A percentile compares a stretch with the other conserved stretches of the same genome.
These are phyloP conservation scores for Fulica atra DNA, from an alignment of 2,113 vertebrate genomes.

Conservation along the genomic window DNA sequence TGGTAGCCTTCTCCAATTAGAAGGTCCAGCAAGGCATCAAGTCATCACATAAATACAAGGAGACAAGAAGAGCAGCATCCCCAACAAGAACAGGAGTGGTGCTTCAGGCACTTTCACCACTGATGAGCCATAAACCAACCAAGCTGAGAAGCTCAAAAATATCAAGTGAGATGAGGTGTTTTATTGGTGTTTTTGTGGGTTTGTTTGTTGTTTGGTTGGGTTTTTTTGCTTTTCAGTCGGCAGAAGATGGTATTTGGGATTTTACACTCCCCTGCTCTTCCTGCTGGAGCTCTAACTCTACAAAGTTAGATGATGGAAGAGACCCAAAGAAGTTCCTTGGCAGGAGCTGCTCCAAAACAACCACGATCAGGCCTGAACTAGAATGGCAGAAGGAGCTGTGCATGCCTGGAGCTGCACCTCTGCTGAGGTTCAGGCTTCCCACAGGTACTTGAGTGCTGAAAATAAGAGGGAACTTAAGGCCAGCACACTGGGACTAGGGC, in stretches of 20 bases:
- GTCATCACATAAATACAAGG: background rate
- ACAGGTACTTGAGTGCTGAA: background rate
- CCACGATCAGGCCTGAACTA: background rate
- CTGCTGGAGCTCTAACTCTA: background rate
- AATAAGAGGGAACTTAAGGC: background rate
- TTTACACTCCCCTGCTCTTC: background rate
- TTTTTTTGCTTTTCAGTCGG: background rate
- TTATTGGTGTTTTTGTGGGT: too few species aligned
- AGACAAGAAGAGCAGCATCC: background rate
- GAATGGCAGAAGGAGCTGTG: background rate
- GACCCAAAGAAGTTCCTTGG: background rate
- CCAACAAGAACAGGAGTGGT: background rate
- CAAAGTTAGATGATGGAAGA: background rate
- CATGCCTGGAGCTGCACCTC: background rate
- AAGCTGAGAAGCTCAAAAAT: background rate
- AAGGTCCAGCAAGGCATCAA: background rate
- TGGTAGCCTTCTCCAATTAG: background rate
- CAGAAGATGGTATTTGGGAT: background rate
- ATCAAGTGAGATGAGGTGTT: background rate
- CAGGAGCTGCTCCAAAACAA: background rate
- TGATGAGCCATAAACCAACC: background rate
- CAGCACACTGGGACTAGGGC: fast-evolving
- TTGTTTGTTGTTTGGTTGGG: too few species aligned
- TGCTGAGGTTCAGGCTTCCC: background rate
- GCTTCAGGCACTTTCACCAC: background rate